Evolutionary conservation across 2,888 invertebrate species (phyloP), one percentile per base, ranked within the genome.

Genomic region (Ashinkailepas kermadecensis): DNA sequence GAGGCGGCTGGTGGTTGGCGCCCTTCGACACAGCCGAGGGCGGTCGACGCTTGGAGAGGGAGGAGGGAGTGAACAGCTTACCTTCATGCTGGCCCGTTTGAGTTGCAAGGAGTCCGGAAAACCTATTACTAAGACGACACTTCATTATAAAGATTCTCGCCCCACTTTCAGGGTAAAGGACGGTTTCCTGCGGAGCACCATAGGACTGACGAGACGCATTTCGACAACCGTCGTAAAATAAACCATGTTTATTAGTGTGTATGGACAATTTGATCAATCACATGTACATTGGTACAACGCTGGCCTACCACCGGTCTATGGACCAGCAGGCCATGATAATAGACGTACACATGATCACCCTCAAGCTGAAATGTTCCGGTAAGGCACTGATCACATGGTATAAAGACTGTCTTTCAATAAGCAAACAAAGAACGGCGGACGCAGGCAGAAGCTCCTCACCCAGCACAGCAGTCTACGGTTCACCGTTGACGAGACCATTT

Each of bases 251-350:
- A 39, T 39, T 39, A 39, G 39, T 39, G 74, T 74, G 6, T 54
- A 74, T 10, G 54, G 6, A 74, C 74, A 21, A 74, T 74, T 70
- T 74, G 15, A 74, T 74, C 54, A 25, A 74, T 74, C 74, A 54
- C 74, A 54, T 39, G 74, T 54, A 74, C 74, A 65, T 9, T 54
- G 59, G 59, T 59, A 39, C 15, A 15, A 15, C 59, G 74, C 74
- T 74, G 74, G 54, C 74, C 18, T 18, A 0, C 13, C 13, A 13
- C 15, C 9, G 54, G 15, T 39, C 10, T 13, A 8, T 13, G 12
- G 8, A 15, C 10, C 8, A 25, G 39, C 15, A 4, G 9, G 6
- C 0, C 21, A 7, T 7, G 70, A 25, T 3, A 13, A 70, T 39
- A 4, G 12, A 25, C 12, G 8, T 4, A 70, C 70, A 39, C 13